Conservation (phyloP, 2,113 vertebrate genomes). For the Clarias magur region DNA sequence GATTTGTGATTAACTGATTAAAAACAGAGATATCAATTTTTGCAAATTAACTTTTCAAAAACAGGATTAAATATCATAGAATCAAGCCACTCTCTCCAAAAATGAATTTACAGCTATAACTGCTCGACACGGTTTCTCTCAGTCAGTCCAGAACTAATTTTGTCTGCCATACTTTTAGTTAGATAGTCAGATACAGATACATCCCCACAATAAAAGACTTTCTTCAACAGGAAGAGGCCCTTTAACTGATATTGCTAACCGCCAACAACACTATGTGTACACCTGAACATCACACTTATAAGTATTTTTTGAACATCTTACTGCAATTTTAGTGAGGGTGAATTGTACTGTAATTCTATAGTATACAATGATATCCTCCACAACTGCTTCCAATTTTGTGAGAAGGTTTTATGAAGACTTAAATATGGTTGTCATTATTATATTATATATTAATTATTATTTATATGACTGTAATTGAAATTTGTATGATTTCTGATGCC, state of each 20-base stretch:
- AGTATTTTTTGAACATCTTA: not conserved
- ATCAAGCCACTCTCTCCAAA: not conserved
- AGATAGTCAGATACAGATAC: too few relatives aligned
- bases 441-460: not conserved
- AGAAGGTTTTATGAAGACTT: not conserved
- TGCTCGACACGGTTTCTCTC: not conserved
- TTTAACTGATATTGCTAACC: not conserved
- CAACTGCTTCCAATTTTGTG: not conserved
- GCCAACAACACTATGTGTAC: not conserved
- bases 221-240: not conserved
- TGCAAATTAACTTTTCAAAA: not conserved
- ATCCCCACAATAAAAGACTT: not conserved
- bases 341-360: not conserved
- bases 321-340: not conserved
- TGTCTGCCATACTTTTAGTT: not conserved
- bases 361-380: not conserved
- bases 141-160: not conserved
- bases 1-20: too few relatives aligned
- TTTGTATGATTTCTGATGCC: not conserved
- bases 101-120: not conserved
- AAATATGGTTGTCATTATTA: not conserved
- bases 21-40: too few relatives aligned
- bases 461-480: too few relatives aligned
- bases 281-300: not conserved
- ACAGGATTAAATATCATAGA: not conserved